These are phyloP conservation scores for Pomacea maculata DNA, from an alignment of 1,140 invertebrate genomes.

Conservation along the genomic window DNA sequence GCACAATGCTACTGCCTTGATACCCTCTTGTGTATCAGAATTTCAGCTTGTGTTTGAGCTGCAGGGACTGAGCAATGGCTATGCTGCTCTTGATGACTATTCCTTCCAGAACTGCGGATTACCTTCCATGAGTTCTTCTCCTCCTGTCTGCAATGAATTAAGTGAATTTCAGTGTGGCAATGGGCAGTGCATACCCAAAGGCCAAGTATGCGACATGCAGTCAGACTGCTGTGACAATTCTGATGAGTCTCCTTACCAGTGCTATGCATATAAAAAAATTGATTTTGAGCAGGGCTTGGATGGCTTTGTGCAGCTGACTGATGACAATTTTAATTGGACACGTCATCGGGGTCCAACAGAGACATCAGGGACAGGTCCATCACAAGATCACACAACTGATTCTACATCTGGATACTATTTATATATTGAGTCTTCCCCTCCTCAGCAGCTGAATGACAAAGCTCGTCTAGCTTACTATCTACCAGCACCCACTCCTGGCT, in stretches of 20 bases:
- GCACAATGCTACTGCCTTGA: conserved; percentile 33
- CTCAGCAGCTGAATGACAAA: conserved; percentile 71
- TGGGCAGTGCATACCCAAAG: conserved; percentile 41
- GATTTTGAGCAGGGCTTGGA: conserved; percentile 47
- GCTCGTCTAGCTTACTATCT: conserved; percentile 71
- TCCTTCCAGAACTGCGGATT: conserved; percentile 30
- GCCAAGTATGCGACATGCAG: conserved; percentile 51
- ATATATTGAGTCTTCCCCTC: conserved; percentile 70
- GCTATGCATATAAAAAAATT: conserved; percentile 70
- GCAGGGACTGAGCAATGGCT: conserved; percentile 16
- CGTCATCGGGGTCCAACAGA: conserved; percentile 40
- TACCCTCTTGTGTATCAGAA: conserved; percentile 66
- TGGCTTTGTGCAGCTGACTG: conserved; percentile 56
- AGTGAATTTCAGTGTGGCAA: conserved; percentile 64
- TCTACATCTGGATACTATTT: conserved; percentile 38
- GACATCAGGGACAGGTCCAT: conserved; percentile 41
- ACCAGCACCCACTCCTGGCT: conserved; percentile 38
- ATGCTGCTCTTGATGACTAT: conserved; percentile 53
- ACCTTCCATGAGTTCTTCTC: conserved; percentile 23
- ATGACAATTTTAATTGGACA: conserved; percentile 56
- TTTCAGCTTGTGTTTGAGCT: conserved; percentile 57
- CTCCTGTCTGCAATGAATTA: conserved; percentile 74
- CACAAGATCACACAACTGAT: conserved; percentile 56
- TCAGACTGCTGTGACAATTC: conserved; percentile 57
- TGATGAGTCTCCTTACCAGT: conserved; percentile 43